Conservation (phyloP, 2,888 invertebrate genomes). For the Charanyca ferruginea region DNA sequence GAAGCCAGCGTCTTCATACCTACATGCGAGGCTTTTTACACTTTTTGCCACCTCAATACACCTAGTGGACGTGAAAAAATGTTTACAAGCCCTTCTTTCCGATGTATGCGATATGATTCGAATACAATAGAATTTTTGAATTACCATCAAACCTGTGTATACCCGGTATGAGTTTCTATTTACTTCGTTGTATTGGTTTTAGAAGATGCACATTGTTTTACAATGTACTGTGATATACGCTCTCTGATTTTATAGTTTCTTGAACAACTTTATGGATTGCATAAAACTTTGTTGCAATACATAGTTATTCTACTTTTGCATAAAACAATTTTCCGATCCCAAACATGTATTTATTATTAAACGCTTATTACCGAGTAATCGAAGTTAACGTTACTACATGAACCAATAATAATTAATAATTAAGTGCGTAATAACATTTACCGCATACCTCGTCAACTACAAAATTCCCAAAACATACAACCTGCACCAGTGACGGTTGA, state of each 20-base stretch:
- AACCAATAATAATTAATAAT: slow-evolving; percentile 84
- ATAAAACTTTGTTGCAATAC: slow-evolving; percentile 22
- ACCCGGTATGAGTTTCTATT: slow-evolving; percentile 56
- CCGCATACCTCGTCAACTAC: slow-evolving; percentile 82
- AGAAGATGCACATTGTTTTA: slow-evolving; percentile 48
- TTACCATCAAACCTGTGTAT: slow-evolving; percentile 58
- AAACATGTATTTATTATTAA: slow-evolving; percentile 60
- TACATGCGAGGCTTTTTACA: slow-evolving; percentile 80
- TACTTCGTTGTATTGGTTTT: slow-evolving; percentile 60
- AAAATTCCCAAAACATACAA: slow-evolving; percentile 85
- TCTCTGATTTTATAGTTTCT: slow-evolving; percentile 15
- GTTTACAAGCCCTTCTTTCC: slow-evolving; percentile 66
- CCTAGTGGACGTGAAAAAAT: slow-evolving; percentile 73
- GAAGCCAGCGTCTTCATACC: slow-evolving; percentile 89
- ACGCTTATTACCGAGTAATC: slow-evolving; percentile 71
- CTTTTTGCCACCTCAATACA: slow-evolving; percentile 78
- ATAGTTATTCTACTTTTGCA: slow-evolving; percentile 23
- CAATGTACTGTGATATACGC: slow-evolving; percentile 27
- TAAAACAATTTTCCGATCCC: slow-evolving; percentile 18
- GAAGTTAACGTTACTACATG: slow-evolving; percentile 74
- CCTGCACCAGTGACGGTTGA: slow-evolving; percentile 74
- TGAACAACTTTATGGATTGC: slow-evolving; percentile 38
- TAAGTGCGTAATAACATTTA: slow-evolving; percentile 83
- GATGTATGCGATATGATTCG: slow-evolving; percentile 66
- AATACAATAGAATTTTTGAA: slow-evolving; percentile 69